Percentiles rank a stretch among this genome's conserved stretches.
Evolutionary conservation across 2,113 vertebrate genomes (phyloP).

Genomic region (Bothrops jararaca): DNA sequence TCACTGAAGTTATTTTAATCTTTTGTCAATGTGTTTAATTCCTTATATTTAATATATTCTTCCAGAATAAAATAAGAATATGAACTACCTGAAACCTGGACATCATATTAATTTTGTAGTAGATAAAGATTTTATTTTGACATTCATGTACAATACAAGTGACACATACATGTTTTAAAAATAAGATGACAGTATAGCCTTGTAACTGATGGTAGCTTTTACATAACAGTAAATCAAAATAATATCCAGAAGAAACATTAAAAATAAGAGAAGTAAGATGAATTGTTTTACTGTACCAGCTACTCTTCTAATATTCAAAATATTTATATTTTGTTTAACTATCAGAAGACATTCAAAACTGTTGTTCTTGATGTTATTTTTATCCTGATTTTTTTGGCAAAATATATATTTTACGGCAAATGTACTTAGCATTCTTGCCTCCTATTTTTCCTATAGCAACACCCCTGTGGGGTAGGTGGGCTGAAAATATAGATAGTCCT

Average conservation of each 20-base stretch:
- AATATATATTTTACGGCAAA: neutral
- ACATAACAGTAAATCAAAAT: neutral
- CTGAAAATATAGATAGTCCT: too few species aligned
- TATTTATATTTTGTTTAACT: neutral
- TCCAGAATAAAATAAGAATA: neutral
- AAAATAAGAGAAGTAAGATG: neutral
- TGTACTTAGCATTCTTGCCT: neutral
- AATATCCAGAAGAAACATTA: neutral
- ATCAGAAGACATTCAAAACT: neutral
- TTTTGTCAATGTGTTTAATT: constrained; percentile 22
- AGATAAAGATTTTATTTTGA: neutral
- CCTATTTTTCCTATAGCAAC: too few species aligned
- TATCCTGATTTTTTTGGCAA: neutral
- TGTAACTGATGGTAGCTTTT: constrained; percentile 5
- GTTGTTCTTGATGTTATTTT: neutral
- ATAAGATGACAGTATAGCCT: neutral
- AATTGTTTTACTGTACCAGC: neutral
- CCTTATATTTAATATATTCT: neutral
- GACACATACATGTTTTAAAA: neutral
- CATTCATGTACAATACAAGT: neutral
- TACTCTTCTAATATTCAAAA: neutral
- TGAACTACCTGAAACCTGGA: neutral
- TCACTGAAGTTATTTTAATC: constrained; percentile 32
- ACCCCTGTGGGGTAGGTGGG: too few species aligned
- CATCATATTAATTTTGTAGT: neutral